Percentiles rank a stretch among this genome's conserved stretches.
These are phyloP conservation scores for Hymenochirus boettgeri DNA, from an alignment of 2,113 vertebrate species.

Conservation along the genomic window DNA sequence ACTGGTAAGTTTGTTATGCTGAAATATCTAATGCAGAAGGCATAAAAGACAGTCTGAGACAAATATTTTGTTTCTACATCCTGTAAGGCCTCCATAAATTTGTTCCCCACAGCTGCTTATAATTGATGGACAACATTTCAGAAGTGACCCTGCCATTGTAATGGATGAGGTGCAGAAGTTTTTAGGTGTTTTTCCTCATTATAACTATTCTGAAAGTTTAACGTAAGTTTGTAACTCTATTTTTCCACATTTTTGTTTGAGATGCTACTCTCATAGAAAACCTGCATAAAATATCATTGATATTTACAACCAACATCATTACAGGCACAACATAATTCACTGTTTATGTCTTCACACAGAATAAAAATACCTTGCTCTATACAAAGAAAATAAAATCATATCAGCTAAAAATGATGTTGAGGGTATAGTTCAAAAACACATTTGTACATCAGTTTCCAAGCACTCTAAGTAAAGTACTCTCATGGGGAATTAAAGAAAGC, in stretches of 20 bases:
- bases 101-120: slow-evolving; percentile 78
- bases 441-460: slow-evolving; percentile 40
- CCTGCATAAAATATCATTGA: background rate
- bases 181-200: slow-evolving; percentile 83
- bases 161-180: slow-evolving; percentile 98
- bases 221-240: slow-evolving; percentile 72
- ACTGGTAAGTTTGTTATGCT: too few relatives aligned
- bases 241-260: slow-evolving; percentile 22
- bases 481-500: slow-evolving; percentile 58
- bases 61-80: too few relatives aligned
- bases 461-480: slow-evolving; percentile 44
- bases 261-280: background rate
- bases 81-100: too few relatives aligned
- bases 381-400: slow-evolving; percentile 46
- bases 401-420: slow-evolving; percentile 47
- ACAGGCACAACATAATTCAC: background rate
- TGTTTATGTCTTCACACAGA: slow-evolving; percentile 5
- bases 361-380: slow-evolving; percentile 25
- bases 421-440: slow-evolving; percentile 35
- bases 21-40: too few relatives aligned
- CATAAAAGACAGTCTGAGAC: too few relatives aligned
- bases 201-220: slow-evolving; percentile 91
- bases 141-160: slow-evolving; percentile 83
- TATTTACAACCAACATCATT: background rate
- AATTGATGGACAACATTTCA: slow-evolving; percentile 94